phyloP scores from a whole-genome alignment of 2,888 invertebrate genomes.

The Yponomeuta evonymella region DNA sequence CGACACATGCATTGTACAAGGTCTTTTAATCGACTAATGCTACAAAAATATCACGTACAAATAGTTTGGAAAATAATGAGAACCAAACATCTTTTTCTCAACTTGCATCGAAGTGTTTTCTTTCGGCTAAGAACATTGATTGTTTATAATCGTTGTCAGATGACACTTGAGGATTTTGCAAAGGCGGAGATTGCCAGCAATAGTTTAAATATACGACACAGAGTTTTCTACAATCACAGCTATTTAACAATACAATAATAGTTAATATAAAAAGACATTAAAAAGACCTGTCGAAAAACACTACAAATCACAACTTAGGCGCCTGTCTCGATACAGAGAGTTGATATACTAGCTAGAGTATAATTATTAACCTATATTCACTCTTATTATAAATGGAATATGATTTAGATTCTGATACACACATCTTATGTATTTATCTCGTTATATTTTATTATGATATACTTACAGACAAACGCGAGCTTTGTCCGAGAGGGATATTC shows the following conservation, averaged over 20 bases:
- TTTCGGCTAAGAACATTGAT: neutral
- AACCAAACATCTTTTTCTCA: too few species aligned
- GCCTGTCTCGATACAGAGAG: constrained; percentile 49
- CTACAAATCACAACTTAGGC: constrained; percentile 65
- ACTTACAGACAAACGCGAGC: constrained; percentile 31
- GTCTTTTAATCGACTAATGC: too few species aligned
- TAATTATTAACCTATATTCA: constrained; percentile 58
- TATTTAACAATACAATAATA: constrained; percentile 42
- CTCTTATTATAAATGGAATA: constrained; percentile 64
- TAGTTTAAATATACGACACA: constrained; percentile 35
- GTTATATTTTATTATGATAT: constrained; percentile 34
- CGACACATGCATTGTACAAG: neutral
- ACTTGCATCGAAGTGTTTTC: too few species aligned
- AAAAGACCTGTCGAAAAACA: constrained; percentile 60
- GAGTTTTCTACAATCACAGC: constrained; percentile 51
- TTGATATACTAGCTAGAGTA: constrained; percentile 40
- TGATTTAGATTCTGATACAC: constrained; percentile 58
- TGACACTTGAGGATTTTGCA: neutral
- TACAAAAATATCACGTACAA: too few species aligned
- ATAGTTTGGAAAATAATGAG: too few species aligned
- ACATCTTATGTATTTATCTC: constrained; percentile 58
- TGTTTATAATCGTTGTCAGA: neutral
- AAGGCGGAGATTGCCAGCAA: constrained; percentile 39
- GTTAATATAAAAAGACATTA: constrained; percentile 45
- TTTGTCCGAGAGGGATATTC: neutral